Conservation (phyloP, 2,113 vertebrate genomes). For the Pristiophorus japonicus region DNA sequence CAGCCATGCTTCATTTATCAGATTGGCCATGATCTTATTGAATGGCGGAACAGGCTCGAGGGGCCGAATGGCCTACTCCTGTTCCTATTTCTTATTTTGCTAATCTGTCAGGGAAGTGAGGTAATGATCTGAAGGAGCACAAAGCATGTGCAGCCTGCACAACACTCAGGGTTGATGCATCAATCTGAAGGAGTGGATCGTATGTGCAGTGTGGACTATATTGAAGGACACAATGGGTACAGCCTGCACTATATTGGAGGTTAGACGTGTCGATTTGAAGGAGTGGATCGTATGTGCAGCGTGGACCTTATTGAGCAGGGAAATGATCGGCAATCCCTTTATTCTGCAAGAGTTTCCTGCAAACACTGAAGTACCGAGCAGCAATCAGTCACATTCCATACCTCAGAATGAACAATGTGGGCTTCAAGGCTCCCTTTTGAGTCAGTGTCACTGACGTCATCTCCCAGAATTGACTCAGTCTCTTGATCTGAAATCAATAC, state of each 20-base stretch:
- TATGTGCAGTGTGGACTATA: neutral
- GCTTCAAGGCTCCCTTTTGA: neutral
- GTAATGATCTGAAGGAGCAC: neutral
- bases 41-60: no score
- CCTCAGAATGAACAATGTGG: neutral
- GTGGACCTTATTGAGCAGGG: no score
- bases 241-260: neutral
- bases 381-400: neutral
- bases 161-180: neutral
- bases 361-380: neutral
- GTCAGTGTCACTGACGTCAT: neutral
- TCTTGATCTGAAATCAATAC: conserved; percentile 2
- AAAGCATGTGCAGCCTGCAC: neutral
- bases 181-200: neutral
- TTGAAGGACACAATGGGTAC: neutral
- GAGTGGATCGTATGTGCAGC: no score
- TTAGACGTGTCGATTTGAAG: neutral
- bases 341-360: neutral
- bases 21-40: no score
- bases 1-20: no score
- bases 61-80: no score
- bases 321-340: neutral
- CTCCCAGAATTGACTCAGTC: neutral
- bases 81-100: no score
- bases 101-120: neutral